These are phyloP conservation scores for Thyatira batis DNA, from an alignment of 2,888 invertebrate genomes.

Conservation along the genomic window DNA sequence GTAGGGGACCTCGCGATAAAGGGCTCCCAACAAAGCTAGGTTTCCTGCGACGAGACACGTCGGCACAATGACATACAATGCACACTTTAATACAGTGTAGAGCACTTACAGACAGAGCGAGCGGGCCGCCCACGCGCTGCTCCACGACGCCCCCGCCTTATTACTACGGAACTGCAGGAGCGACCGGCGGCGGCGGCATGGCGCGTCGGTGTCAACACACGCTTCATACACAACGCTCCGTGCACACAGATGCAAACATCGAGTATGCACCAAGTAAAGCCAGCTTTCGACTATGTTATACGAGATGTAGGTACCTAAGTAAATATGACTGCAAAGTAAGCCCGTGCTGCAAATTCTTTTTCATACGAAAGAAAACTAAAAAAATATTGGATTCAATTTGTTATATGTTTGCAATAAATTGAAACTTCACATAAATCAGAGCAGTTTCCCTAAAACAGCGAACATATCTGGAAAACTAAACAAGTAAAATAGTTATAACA, in stretches of 20 bases:
- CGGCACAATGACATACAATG: constrained; percentile 10
- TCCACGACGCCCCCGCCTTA: neutral
- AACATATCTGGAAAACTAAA: too few relatives aligned
- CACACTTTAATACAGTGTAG: constrained; percentile 5
- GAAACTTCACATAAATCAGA: too few relatives aligned
- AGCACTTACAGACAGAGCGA: neutral
- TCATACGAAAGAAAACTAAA: too few relatives aligned
- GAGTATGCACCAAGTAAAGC: too few relatives aligned
- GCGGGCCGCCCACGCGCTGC: neutral
- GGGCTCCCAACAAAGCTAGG: constrained; percentile 1
- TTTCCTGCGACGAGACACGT: constrained; percentile 12
- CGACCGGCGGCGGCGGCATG: neutral
- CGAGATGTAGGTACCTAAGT: too few relatives aligned
- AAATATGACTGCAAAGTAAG: too few relatives aligned
- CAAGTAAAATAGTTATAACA: too few relatives aligned
- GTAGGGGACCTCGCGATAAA: constrained; percentile 4
- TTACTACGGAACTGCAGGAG: neutral
- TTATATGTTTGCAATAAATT: too few relatives aligned
- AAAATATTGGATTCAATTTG: too few relatives aligned
- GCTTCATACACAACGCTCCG: neutral
- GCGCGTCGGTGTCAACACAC: neutral
- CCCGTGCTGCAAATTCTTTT: too few relatives aligned
- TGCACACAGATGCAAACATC: neutral
- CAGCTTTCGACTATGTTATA: too few relatives aligned
- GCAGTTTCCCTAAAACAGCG: too few relatives aligned